Conservation (phyloP, 2,113 vertebrate genomes). For the Copsychus sechellarum region DNA sequence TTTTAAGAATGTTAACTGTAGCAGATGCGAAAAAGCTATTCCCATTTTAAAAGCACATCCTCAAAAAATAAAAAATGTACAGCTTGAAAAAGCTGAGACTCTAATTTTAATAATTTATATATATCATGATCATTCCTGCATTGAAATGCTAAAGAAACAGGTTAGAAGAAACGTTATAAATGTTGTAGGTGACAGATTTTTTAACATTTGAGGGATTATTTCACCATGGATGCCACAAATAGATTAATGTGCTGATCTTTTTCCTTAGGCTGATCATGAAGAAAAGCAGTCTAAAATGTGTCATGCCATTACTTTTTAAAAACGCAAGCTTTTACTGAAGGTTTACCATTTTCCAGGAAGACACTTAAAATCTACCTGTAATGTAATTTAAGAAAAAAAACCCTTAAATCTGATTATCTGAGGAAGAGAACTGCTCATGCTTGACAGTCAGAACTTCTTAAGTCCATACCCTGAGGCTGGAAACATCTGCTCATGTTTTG, state of each 20-base stretch:
- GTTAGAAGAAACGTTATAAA: not conserved
- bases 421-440: not conserved
- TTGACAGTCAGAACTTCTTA: not conserved
- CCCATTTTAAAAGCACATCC: not conserved
- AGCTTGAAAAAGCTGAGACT: not conserved
- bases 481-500: not conserved
- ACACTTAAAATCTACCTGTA: conserved; percentile 18
- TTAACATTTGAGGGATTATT: not conserved
- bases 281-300: conserved; percentile 12
- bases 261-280: conserved; percentile 12
- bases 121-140: not conserved
- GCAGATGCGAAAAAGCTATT: not conserved
- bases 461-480: not conserved
- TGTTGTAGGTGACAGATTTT: not conserved
- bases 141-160: not conserved
- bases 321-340: not conserved
- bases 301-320: not conserved
- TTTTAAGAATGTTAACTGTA: not conserved
- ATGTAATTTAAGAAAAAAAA: conserved; percentile 27
- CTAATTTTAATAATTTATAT: not conserved
- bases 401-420: conserved; percentile 15
- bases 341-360: not conserved
- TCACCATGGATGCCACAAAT: not conserved
- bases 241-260: not conserved
- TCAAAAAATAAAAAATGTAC: not conserved